Evolutionary conservation across 2,888 invertebrate genomes (phyloP), one percentile per base, ranked within the genome.

Genomic region (Tribolium freemani): DNA sequence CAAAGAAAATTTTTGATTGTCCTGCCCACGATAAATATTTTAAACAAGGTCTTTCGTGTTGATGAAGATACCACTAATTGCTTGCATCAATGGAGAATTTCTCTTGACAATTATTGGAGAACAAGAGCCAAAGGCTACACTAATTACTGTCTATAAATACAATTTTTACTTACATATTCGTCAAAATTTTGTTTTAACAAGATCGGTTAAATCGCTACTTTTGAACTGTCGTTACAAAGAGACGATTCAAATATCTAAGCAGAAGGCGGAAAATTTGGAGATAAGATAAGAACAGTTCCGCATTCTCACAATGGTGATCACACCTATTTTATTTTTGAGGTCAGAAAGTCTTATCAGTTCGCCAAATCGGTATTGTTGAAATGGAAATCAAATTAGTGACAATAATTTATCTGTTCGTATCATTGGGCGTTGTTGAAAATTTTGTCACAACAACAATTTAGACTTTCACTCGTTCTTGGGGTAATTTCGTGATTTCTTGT

Each of bases 401-500:
- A 16, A 16, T 16, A 16, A 16, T n/a, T n/a, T n/a, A n/a, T n/a
- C 16, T 16, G 5, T 21, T 21, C 21, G 2, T 21, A 3, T 26
- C 26, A 26, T 5, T 26, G 26, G 26, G 26, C 5, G 26, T 16
- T 26, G 26, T 26, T 26, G 26, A 44, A 57, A 16, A 58, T 45
- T 58, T 58, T 44, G 16, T 31, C 56, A 57, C n/a, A 57, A 26
- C 31, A 54, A 30, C 21, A 58, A 60, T 44, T 58, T 45, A 20
- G 31, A 60, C 63, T 63, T 63, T 63, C 63, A 51, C 63, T 38
- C 38, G 38, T 51, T 31, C 48, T 50, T 50, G 31, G 50, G 50
- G 63, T 63, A 63, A 63, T 68, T 68, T 68, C 68, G 57, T 68
- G 68, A 68, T 68, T 68, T 58, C 57, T 48, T 68, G 58, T 68